phyloP scores from a whole-genome alignment of 2,113 vertebrate species.

The human region GRCh38 chr15:89144501-89145000 shows the following conservation, averaged over 20 bases:
- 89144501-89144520: neutral
- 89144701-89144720: neutral
- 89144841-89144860: neutral
- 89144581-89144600: neutral
- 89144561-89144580: neutral
- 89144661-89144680: neutral
- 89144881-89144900: neutral
- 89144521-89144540: neutral
- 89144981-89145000: too few species aligned
- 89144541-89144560: neutral
- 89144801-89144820: neutral
- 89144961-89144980: neutral
- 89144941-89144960: neutral
- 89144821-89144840: neutral
- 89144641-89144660: neutral
- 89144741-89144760: neutral
- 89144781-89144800: neutral
- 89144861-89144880: neutral
- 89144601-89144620: neutral
- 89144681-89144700: neutral
- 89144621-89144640: neutral
- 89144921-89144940: neutral
- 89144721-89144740: neutral
- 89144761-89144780: neutral
- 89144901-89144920: neutral